Percentiles rank a stretch among this genome's conserved stretches.
phyloP scores from a whole-genome alignment of 2,113 vertebrate species.

The Danionella cerebrum region DNA sequence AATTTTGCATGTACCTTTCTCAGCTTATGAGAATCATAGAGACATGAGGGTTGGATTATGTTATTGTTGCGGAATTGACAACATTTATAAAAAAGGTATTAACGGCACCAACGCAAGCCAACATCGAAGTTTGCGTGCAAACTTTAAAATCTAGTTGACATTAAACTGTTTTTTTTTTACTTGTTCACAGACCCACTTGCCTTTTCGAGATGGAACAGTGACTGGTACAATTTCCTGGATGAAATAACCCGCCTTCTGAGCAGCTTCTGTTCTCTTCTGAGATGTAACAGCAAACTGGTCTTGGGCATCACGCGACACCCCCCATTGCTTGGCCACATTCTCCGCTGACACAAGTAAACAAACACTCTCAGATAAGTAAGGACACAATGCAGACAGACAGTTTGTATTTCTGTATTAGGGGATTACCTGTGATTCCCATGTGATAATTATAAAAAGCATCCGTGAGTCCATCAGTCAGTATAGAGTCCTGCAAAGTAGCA shows the following conservation, averaged over 20 bases:
- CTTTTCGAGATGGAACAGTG: constrained; percentile 80
- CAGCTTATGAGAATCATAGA: too few species aligned
- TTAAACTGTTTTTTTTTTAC: too few species aligned
- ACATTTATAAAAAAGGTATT: too few species aligned
- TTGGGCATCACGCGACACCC: constrained; percentile 78
- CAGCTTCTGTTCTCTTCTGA: constrained; percentile 79
- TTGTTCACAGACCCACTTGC: constrained; percentile 48
- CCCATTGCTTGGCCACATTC: constrained; percentile 90
- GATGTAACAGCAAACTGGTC: constrained; percentile 78
- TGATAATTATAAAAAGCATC: constrained; percentile 88
- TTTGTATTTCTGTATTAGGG: neutral
- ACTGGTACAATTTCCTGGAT: constrained; percentile 87
- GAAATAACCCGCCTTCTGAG: constrained; percentile 88
- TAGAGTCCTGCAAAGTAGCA: constrained; percentile 71
- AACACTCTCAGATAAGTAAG: constrained; percentile 14
- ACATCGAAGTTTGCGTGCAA: too few species aligned
- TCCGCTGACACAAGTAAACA: constrained; percentile 68
- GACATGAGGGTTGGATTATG: too few species aligned
- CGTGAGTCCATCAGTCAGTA: constrained; percentile 82
- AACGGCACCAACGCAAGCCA: too few species aligned
- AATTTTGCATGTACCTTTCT: too few species aligned
- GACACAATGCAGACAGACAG: neutral
- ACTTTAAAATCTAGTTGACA: too few species aligned
- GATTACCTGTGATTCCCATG: constrained; percentile 89
- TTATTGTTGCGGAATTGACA: too few species aligned